Evolutionary conservation across 2,113 vertebrate genomes (phyloP).

Genomic region (Lepus americanus): DNA sequence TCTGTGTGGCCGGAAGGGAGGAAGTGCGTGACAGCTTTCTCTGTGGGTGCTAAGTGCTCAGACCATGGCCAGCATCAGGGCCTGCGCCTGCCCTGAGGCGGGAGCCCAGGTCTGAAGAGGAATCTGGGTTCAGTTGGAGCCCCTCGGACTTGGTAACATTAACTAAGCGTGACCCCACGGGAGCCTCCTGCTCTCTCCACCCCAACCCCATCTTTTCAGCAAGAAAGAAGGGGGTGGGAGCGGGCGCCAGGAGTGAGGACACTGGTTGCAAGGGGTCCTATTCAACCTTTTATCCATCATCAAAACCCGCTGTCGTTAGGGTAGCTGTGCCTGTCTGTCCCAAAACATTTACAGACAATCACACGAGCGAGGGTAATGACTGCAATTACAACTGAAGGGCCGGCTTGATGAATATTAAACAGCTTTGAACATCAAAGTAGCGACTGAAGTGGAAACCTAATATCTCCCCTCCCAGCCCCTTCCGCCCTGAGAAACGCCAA

Average conservation of each 20-base stretch:
- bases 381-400: constrained; percentile 84
- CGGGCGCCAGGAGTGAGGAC: neutral
- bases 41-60: neutral
- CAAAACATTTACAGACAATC: constrained; percentile 81
- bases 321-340: constrained; percentile 77
- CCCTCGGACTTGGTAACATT: constrained; percentile 6
- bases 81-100: neutral
- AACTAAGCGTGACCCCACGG: constrained; percentile 42
- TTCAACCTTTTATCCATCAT: constrained; percentile 74
- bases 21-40: neutral
- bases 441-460: constrained; percentile 87
- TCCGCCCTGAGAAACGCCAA: constrained; percentile 69
- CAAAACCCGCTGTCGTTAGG: constrained; percentile 58
- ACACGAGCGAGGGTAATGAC: constrained; percentile 85
- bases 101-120: neutral
- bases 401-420: constrained; percentile 88
- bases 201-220: constrained; percentile 60
- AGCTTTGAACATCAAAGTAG: constrained; percentile 89
- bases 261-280: constrained; percentile 47
- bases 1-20: neutral
- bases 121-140: neutral
- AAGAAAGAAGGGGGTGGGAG: constrained; percentile 47
- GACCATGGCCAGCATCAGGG: neutral
- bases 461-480: constrained; percentile 83
- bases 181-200: constrained; percentile 42